Base-by-base conservation (phyloP, 2,113 vertebrate species). In the Gila orcuttii region DNA sequence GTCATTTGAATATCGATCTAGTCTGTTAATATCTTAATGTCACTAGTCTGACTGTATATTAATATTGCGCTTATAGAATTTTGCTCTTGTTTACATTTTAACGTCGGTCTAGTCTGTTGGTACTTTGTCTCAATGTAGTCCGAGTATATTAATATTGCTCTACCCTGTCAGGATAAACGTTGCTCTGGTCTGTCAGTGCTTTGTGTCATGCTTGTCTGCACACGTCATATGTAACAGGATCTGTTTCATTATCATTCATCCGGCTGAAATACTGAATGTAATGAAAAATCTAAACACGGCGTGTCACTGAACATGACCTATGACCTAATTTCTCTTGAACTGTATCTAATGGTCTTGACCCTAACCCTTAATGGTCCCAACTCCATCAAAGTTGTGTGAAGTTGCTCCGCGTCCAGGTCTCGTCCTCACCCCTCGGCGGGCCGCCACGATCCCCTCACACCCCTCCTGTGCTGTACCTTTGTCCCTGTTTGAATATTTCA, bases 401-500 rank as follows among this genome's bases (percentile, higher is more conserved):
- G 33, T 52, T 17, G 33, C 82, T 83, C 25, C 82, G 73, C 79
- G 83, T 88, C 45, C 83, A 86, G 87, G 85, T 89, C 87, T 62
- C 78, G 31, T 73, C 21, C 52, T 52, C 69, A 60, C 80, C 62
- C 69, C 62, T 15, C 7, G 4, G 25, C 21, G 47, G 17, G 28
- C 74, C 45, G 55, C 66, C 50, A 77, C 42, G 79, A 83, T 39
- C 62, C 60, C 68, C 55, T n/a, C 74, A 42, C 86, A 85, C 86
- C 66, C 69, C 85, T 33, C 74, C 81, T 71, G 17, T 45, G 86
- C 86, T 86, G 79, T 89, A 92, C 92, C 92, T 93, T 92, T 93
- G 92, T 94, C 92, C 90, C 91, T 76, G 91, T 90, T 90, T 91
- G 93, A 95, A 95, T 95, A 92, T 91, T 95, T 94, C 89, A 91